Base-by-base conservation (phyloP, 2,797 vertebrate genomes). In the Ispidina lecontei region DNA sequence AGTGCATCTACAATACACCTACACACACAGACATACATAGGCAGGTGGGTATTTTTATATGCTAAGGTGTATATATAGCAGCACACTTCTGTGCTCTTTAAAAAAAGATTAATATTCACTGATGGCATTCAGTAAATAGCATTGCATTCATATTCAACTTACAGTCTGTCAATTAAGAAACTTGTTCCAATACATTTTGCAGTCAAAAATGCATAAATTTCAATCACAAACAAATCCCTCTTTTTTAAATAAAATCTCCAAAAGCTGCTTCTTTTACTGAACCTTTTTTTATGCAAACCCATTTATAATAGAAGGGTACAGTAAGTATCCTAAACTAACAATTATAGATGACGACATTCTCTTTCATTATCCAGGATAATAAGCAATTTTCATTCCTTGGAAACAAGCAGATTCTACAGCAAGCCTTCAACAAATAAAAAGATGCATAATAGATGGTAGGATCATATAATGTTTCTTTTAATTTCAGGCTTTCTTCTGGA, bases 301-400 rank as follows among this genome's bases (percentile, higher is more conserved):
- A 37, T 94, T 95, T 94, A 87, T 80, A 96, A 95, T 84, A 81
- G 80, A 89, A 96, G 82, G 46, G 62, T 77, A 91, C 41, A 74
- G 64, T 62, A 96, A 79, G 31, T 87, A 91, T 68, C 52, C 77
- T 92, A 81, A 95, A 86, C 85, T 93, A 95, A 94, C 77, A 95
- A 95, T 90, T 96, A 96, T 4, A 94, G 68, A 96, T 89, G 78
- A 77, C 6, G 73, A 93, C 39, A 84, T 96, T 95, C 81, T 87
- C 90, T 87, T 95, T 94, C 91, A 95, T 96, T 95, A 89, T 85
- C 80, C 4, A 0, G 75, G 71, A 92, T 96, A 96, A 96, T 62
- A 92, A 94, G 67, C 78, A 85, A 95, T 97, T 96, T 96, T 96
- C 75, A 85, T 93, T 88, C 91, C 91, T 83, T 95, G 44, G 71